Percentiles rank a stretch among this genome's conserved stretches.
Conservation (phyloP, 37 sponge, comb jelly and placozoan genomes). For the Aplysina aerophoba region DNA sequence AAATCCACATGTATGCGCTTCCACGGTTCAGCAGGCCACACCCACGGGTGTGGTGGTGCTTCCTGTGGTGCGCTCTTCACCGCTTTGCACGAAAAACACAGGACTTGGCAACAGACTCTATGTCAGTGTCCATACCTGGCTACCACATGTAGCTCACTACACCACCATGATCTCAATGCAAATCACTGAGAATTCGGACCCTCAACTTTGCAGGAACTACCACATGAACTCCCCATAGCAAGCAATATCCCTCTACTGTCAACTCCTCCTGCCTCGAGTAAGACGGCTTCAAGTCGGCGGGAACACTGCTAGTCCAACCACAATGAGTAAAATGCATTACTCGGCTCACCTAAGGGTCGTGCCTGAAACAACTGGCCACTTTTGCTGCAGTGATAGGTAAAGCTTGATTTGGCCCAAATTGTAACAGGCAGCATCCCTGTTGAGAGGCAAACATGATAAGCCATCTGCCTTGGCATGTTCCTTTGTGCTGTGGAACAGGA, state of each 20-base stretch:
- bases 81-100: neutral
- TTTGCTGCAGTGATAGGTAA: conserved; percentile 11
- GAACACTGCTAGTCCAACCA: conserved; percentile 3
- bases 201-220: neutral
- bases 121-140: conserved; percentile 10
- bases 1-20: conserved; percentile 22
- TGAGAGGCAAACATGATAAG: conserved; percentile 16
- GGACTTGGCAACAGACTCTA: neutral
- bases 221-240: neutral
- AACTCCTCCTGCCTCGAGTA: conserved; percentile 1
- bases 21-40: conserved; percentile 17
- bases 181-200: neutral
- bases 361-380: neutral
- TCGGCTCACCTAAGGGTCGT: neutral
- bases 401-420: neutral
- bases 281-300: neutral
- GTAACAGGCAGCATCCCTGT: conserved; percentile 5
- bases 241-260: neutral
- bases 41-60: conserved; percentile 17
- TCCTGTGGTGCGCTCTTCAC: neutral
- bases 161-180: conserved; percentile 17
- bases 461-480: conserved; percentile 36
- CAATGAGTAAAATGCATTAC: neutral
- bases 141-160: conserved; percentile 7
- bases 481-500: neutral